Percentiles rank a stretch among this genome's conserved stretches.
These are phyloP conservation scores for Acleris laterana DNA, from an alignment of 2,888 invertebrate genomes.

Conservation along the genomic window DNA sequence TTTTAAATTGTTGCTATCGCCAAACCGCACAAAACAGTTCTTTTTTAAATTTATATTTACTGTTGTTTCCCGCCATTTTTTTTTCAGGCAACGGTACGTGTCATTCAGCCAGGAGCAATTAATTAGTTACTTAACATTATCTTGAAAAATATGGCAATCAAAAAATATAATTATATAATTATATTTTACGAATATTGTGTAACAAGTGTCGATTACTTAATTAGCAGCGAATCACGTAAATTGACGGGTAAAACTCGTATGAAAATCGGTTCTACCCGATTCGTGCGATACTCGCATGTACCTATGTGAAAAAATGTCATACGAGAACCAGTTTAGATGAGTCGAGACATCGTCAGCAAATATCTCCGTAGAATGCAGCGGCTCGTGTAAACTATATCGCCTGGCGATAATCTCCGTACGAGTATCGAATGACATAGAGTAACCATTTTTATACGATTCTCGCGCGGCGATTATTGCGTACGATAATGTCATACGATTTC, in stretches of 20 bases:
- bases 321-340: conserved; percentile 12
- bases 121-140: no score
- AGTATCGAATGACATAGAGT: no score
- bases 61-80: conserved; percentile 1
- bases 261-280: conserved; percentile 22
- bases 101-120: no score
- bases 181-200: conserved; percentile 1
- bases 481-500: no score
- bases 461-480: no score
- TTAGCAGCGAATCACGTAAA: background rate
- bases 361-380: no score
- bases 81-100: background rate
- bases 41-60: background rate
- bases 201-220: no score
- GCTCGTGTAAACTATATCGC: no score
- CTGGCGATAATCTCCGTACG: no score
- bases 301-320: conserved; percentile 14
- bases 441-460: no score
- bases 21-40: background rate
- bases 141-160: no score
- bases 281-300: conserved; percentile 18
- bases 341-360: background rate
- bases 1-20: background rate
- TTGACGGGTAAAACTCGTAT: conserved; percentile 14
- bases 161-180: conserved; percentile 1